Base-by-base conservation (phyloP, 2,888 invertebrate genomes). In the Patella ulyssiponensis region DNA sequence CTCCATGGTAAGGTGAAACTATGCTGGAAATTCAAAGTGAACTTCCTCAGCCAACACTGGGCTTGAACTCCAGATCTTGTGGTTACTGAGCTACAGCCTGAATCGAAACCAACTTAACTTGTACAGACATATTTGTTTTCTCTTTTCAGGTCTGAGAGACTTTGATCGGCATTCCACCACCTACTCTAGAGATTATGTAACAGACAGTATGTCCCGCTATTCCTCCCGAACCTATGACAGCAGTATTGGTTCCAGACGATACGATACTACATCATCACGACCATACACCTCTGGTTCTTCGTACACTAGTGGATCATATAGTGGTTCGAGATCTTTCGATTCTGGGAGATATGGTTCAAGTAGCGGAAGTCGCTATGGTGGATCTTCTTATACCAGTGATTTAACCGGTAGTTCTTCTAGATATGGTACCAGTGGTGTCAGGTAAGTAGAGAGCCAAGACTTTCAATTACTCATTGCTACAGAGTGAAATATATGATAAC, bases 171-270 rank as follows among this genome's bases (percentile, higher is more conserved):
- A 44, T 44, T 44, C 44, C 44, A 44, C 58, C 9, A n/a, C 58
- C 58, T 58, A 58, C 58, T 23, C 64, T 14, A 64, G 20, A 64
- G 64, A 71, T 69, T 58, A 73, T 70, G 69, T 76, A 69, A 51
- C 73, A 53, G 58, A 76, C 76, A 73, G 58, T 58, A 79, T 79
- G 78, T 79, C 78, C 12, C 78, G 78, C 71, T 79, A 79, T 76
- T 44, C 71, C 71, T 69, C 78, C 15, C 75, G 70, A 33, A 70
- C 54, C 75, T 75, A 75, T 27, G 75, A 75, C 70, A 75, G 33
- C 5, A 58, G 76, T 17, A 51, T 51, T 5, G 73, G 76, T 69
- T 76, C 56, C 69, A 52, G 72, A 69, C 56, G 58, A 12, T 51
- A 33, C n/a, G 14, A 27, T 14, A 23, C 64, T 20, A 20, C 64